A percentile compares a stretch with the other conserved stretches of the same genome.
Evolutionary conservation across 2,888 invertebrate genomes (phyloP).

Genomic region (Cecidostiba fungosa): DNA sequence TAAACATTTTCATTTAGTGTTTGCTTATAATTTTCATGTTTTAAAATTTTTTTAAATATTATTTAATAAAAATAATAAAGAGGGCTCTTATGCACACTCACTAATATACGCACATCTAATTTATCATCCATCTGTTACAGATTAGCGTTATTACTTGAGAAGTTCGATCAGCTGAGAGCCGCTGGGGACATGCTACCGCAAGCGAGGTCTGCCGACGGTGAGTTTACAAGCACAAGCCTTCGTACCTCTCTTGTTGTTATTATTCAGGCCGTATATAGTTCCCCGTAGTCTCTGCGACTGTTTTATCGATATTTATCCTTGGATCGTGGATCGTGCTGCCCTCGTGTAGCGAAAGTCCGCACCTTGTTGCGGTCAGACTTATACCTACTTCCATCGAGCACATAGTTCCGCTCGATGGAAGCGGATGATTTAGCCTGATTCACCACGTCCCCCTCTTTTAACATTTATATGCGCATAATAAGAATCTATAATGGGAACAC

Average conservation of each 20-base stretch:
- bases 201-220: conserved; percentile 81
- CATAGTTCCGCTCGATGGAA: conserved; percentile 25
- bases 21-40: too few species aligned
- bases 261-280: background rate
- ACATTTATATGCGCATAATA: conserved; percentile 29
- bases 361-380: background rate
- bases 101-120: conserved; percentile 5
- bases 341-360: conserved; percentile 34
- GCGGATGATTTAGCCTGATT: conserved; percentile 39
- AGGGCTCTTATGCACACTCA: background rate
- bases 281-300: conserved; percentile 11
- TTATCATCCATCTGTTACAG: conserved; percentile 73
- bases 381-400: background rate
- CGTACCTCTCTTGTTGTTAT: conserved; percentile 7
- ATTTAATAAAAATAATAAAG: background rate
- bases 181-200: conserved; percentile 90
- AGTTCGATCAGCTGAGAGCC: conserved; percentile 92
- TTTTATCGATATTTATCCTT: conserved; percentile 57
- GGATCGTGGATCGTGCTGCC: conserved; percentile 55
- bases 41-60: too few species aligned
- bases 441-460: conserved; percentile 28
- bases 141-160: conserved; percentile 85
- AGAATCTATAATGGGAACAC: conserved; percentile 31
- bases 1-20: background rate
- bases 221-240: conserved; percentile 66